phyloP scores from a whole-genome alignment of 2,888 invertebrate genomes.

The Clanis bilineata region DNA sequence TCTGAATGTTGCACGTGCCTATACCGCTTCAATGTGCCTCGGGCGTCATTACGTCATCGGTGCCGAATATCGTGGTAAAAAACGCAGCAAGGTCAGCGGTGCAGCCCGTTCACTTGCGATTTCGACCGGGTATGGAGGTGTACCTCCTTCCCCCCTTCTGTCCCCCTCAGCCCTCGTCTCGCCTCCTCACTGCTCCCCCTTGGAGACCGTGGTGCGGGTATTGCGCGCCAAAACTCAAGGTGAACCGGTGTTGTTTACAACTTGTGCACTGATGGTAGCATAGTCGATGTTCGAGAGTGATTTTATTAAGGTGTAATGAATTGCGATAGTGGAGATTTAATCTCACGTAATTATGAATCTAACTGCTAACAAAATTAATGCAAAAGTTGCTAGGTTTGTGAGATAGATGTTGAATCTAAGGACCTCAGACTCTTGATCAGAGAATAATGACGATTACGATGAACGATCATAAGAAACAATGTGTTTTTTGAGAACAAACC shows the following conservation, averaged over 20 bases:
- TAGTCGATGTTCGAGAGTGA: neutral
- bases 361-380: too few relatives aligned
- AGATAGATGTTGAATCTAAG: too few relatives aligned
- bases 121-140: constrained; percentile 55
- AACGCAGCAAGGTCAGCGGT: constrained; percentile 61
- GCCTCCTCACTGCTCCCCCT: neutral
- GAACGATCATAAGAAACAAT: too few relatives aligned
- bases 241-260: constrained; percentile 53
- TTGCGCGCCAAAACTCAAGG: constrained; percentile 71
- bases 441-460: too few relatives aligned
- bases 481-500: too few relatives aligned
- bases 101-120: constrained; percentile 77
- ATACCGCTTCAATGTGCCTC: neutral
- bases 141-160: constrained; percentile 19
- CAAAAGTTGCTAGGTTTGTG: too few relatives aligned
- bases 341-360: neutral
- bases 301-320: neutral
- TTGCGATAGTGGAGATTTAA: too few relatives aligned
- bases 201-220: constrained; percentile 27
- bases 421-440: too few relatives aligned
- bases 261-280: neutral
- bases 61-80: constrained; percentile 66
- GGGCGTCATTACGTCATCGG: constrained; percentile 62
- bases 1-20: neutral
- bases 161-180: neutral